Percentiles rank a stretch among this genome's conserved stretches.
Conservation (phyloP, 2,797 vertebrate genomes). For the Netta rufina region DNA sequence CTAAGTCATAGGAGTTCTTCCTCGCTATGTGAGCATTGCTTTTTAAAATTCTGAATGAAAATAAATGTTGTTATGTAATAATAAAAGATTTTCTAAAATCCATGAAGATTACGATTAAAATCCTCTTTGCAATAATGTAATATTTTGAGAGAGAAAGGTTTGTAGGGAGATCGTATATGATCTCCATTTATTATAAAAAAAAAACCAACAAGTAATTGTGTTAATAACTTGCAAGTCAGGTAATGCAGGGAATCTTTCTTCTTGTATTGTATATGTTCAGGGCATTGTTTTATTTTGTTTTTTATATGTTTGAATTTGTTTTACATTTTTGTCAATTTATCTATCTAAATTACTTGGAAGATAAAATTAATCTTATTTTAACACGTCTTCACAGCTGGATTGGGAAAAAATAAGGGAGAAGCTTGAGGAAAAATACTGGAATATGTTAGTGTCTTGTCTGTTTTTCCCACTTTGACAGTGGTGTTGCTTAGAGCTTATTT, state of each 20-base stretch:
- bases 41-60: neutral
- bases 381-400: conserved; percentile 22
- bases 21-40: neutral
- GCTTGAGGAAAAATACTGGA: neutral
- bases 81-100: neutral
- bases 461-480: neutral
- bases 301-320: conserved; percentile 12
- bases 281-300: neutral
- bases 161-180: neutral
- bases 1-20: neutral
- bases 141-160: neutral
- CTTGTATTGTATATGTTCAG: neutral
- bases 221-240: conserved; percentile 16
- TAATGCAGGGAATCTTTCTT: neutral
- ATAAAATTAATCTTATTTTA: conserved; percentile 17
- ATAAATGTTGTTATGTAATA: neutral
- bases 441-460: neutral
- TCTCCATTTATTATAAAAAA: neutral
- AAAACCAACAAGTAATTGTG: neutral
- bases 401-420: conserved; percentile 24
- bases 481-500: neutral
- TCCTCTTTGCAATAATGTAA: neutral
- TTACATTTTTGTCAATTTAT: neutral
- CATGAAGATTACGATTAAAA: neutral
- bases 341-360: neutral